A percentile compares a stretch with the other conserved stretches of the same genome.
phyloP scores from a whole-genome alignment of 1,140 invertebrate genomes.

The Tigriopus japonicus region DNA sequence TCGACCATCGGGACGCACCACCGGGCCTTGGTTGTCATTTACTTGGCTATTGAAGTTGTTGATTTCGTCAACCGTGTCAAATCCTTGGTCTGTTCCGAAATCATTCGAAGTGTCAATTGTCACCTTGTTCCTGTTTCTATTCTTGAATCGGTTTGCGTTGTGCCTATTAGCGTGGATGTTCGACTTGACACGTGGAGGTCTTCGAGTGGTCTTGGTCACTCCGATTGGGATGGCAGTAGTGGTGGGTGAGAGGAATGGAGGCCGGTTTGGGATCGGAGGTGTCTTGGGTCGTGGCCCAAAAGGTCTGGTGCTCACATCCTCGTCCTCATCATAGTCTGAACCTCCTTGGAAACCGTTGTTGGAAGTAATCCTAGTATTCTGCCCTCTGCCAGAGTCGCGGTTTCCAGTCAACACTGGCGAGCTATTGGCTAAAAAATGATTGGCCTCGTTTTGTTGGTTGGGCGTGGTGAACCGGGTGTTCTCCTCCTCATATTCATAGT shows the following conservation, averaged over 20 bases:
- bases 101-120: background rate
- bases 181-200: conserved; percentile 13
- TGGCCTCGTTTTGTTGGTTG: background rate
- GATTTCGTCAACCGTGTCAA: background rate
- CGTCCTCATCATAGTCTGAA: background rate
- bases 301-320: background rate
- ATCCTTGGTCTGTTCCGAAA: background rate
- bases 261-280: background rate
- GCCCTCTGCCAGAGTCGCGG: background rate
- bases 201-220: conserved; percentile 1
- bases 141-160: background rate
- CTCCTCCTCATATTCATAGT: conserved; percentile 6
- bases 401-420: conserved; percentile 1
- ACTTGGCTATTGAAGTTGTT: background rate
- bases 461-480: background rate
- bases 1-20: conserved; percentile 1
- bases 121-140: background rate
- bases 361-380: background rate
- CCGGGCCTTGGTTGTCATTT: conserved; percentile 1
- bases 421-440: conserved; percentile 13
- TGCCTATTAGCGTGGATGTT: background rate
- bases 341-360: background rate
- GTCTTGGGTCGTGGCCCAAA: background rate
- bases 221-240: conserved; percentile 6
- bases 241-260: background rate